These are phyloP conservation scores for Cossypha dichroa DNA, from an alignment of 2,797 vertebrate genomes.

Conservation along the genomic window DNA sequence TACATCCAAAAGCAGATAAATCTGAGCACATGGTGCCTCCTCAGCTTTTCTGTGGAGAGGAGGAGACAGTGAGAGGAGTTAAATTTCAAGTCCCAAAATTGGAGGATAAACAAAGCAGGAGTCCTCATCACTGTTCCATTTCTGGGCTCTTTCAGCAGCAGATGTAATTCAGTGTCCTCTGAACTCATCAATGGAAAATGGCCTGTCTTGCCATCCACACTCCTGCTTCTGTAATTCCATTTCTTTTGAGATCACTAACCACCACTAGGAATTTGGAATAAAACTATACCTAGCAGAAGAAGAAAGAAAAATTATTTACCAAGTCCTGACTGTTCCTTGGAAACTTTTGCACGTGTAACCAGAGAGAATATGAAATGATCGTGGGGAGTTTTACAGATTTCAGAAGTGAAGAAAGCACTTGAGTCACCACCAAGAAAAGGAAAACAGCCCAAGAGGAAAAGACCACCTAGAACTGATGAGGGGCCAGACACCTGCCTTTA, in stretches of 20 bases:
- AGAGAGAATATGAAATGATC: conserved; percentile 27
- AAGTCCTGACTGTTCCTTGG: conserved; percentile 37
- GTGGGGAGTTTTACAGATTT: conserved; percentile 19
- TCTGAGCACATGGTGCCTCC: not conserved
- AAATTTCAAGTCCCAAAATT: not conserved
- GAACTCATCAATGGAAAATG: conserved; percentile 24
- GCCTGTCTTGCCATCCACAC: not conserved
- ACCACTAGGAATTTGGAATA: conserved; percentile 24
- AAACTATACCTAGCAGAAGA: not conserved
- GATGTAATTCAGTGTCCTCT: not conserved
- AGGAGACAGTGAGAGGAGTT: not conserved
- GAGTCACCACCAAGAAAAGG: conserved; percentile 38
- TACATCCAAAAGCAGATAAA: not conserved
- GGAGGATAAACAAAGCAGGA: not conserved
- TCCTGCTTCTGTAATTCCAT: conserved; percentile 10
- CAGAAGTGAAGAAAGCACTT: conserved; percentile 53
- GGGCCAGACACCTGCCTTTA: conserved; percentile 61
- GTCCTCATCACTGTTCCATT: not conserved
- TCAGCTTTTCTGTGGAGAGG: conserved; percentile 18
- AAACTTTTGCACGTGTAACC: conserved; percentile 58
- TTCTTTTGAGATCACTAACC: conserved; percentile 39
- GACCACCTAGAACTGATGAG: conserved; percentile 63
- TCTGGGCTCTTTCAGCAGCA: not conserved
- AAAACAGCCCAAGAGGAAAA: conserved; percentile 51
- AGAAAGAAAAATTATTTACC: conserved; percentile 34